Base-by-base conservation (phyloP, 2,797 vertebrate genomes). In the Gallinago stenura region DNA sequence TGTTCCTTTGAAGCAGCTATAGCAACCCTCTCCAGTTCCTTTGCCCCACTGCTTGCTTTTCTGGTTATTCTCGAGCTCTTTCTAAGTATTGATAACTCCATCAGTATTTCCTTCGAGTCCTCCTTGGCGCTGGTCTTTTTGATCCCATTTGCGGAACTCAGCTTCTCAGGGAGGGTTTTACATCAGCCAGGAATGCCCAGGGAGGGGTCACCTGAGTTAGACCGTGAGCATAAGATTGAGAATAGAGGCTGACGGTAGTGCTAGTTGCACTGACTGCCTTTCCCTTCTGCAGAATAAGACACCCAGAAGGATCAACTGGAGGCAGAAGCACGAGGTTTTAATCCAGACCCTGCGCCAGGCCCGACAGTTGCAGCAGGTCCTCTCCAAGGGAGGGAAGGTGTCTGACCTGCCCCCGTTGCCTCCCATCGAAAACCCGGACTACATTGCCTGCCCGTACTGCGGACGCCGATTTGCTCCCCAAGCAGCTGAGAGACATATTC, bases 371-470 rank as follows among this genome's bases (percentile, higher is more conserved):
- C 97, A 98, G 92, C 97, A 92, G 72, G 83, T 81, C 30, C 97
- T 97, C 14, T 72, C 95, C 69, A 96, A 92, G 86, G 97, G 97
- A 35, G 96, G 97, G 15, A 97, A 98, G 50, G 60, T 64, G 18
- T 93, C 96, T 3, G 89, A 93, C 31, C 62, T 97, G 84, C 96
- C 97, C 22, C 96, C 94, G 1, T 35, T 96, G 56, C 90, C 96
- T 57, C 97, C 97, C 60, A 90, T 97, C 10, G 94, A 98, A 68
- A 98, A 98, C 33, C 90, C 97, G 13, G 98, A 98, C 93, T 98
- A 98, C 0, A 26, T 98, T 51, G 79, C 97, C 79, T 99, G 98
- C 73, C 98, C 98, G 41, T 97, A 98, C 87, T 99, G 98, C 13
- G 93, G 76, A 39, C 96, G 98, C 25, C 94, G 70, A 60, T 98